Evolutionary conservation across 2,888 invertebrate genomes (phyloP), one percentile per base, ranked within the genome.

Genomic region (Elmis aenea): DNA sequence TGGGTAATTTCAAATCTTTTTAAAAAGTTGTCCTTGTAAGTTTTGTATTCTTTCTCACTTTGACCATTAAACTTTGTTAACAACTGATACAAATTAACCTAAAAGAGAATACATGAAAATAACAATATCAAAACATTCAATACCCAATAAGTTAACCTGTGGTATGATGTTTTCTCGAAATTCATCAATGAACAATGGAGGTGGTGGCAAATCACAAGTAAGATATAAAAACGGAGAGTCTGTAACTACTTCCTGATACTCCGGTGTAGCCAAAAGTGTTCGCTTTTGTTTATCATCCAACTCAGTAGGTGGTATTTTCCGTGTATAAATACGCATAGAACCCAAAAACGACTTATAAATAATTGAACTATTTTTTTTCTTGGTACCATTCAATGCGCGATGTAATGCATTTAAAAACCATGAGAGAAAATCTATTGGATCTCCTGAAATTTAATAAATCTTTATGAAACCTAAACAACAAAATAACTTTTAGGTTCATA

Each of bases 351-450:
- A 89, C 67, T 90, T 88, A 65, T 94, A 91, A 42, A 99, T 86
- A 33, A 99, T 92, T 18, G 92, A 92, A 31, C 92, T 93, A 49
- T 85, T 80, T 1, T 77, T 74, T 54, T 85, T 86, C 62, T 93
- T 92, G 1, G 84, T 90, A 12, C 96, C 96, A 66, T 93, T 94
- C 36, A 99, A 71, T 1, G 96, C 93, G 50, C 87, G 75, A 63
- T 99, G 99, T 16, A 99, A 72, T 0, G 95, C 90, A 66, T 99
- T 99, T 25, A 99, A 71, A 62, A 99, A 91, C 97, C 99, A 99
- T 0, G 94, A 95, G 37, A 99, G 71, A 64, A 99, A 99, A 61
- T 96, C 94, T 39, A 97, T 87, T 0, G 97, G 94, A 72, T 99
- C 97, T 55, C 96, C 90, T 89, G 52, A 47, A 59, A 58, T 36